phyloP scores from a whole-genome alignment of 2,888 invertebrate species.

The Agrotis exclamationis region DNA sequence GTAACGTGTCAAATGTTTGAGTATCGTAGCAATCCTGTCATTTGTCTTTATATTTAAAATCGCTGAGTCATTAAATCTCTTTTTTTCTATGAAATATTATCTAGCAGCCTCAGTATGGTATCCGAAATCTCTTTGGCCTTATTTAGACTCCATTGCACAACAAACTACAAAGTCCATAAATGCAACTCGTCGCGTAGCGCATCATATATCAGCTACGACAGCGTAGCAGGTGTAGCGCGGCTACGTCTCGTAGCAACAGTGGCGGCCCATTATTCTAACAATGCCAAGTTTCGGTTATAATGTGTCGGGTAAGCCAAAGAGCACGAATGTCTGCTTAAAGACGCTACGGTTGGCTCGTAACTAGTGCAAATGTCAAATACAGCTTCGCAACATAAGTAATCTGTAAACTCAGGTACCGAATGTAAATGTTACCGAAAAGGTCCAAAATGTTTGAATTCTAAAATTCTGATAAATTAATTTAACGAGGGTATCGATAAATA shows the following conservation, averaged over 20 bases:
- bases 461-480: slow-evolving; percentile 27
- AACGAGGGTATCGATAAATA: slow-evolving; percentile 40
- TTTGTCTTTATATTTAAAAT: not conserved
- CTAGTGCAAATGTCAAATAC: slow-evolving; percentile 15
- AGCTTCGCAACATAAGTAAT: not conserved
- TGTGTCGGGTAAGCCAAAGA: slow-evolving; percentile 22
- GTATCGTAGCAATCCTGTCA: not conserved
- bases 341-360: slow-evolving; percentile 9
- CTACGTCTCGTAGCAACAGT: slow-evolving; percentile 41
- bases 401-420: not conserved
- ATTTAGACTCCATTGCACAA: not conserved
- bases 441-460: slow-evolving; percentile 4
- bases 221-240: slow-evolving; percentile 40
- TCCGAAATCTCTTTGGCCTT: not conserved
- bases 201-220: slow-evolving; percentile 43
- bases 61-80: not conserved
- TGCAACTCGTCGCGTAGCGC: slow-evolving; percentile 35
- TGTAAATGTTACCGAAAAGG: slow-evolving; percentile 8
- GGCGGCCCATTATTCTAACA: slow-evolving; percentile 38
- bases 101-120: not conserved
- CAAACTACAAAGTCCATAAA: slow-evolving; percentile 28
- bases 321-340: slow-evolving; percentile 24
- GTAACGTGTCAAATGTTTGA: not conserved
- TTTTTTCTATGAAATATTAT: not conserved
- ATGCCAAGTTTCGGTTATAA: slow-evolving; percentile 34